Percentiles rank a stretch among this genome's conserved stretches.
Conservation (phyloP, 2,113 vertebrate genomes). For the Callorhinus ursinus region DNA sequence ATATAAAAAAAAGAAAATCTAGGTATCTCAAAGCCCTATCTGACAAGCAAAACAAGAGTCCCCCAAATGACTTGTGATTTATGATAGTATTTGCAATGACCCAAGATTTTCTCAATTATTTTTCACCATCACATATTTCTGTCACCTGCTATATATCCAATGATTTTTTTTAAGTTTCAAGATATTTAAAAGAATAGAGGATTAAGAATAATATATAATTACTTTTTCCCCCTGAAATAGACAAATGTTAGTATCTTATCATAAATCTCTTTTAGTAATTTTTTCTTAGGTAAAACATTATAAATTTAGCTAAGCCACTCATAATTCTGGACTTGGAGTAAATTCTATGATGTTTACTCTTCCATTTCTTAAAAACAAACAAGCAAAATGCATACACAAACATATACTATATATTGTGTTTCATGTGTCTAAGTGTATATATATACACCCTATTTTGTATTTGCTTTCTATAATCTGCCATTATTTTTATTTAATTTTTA, state of each 20-base stretch:
- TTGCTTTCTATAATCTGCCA: not conserved
- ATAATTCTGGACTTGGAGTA: not conserved
- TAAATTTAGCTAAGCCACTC: not conserved
- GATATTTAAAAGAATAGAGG: not conserved
- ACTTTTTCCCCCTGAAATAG: not conserved
- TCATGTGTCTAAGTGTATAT: not conserved
- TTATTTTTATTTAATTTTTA: not conserved
- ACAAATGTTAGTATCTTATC: constrained; percentile 27
- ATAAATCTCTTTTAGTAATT: not conserved
- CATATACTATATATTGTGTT: fast-evolving
- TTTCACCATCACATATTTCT: not conserved
- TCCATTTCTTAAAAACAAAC: not conserved
- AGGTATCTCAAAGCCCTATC: not conserved
- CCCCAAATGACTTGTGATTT: not conserved
- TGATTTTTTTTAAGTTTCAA: not conserved
- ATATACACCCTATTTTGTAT: not conserved
- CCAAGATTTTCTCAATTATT: not conserved
- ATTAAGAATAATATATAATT: not conserved
- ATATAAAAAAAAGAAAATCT: not conserved
- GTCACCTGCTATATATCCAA: not conserved
- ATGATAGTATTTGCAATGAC: not conserved
- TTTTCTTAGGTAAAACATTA: not conserved
- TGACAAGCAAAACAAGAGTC: not conserved
- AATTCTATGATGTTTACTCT: not conserved
- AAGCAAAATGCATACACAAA: not conserved